Percentiles rank a stretch among this genome's conserved stretches.
Conservation (phyloP, 1,140 invertebrate species). For the Macrosteles quadrilineatus region DNA sequence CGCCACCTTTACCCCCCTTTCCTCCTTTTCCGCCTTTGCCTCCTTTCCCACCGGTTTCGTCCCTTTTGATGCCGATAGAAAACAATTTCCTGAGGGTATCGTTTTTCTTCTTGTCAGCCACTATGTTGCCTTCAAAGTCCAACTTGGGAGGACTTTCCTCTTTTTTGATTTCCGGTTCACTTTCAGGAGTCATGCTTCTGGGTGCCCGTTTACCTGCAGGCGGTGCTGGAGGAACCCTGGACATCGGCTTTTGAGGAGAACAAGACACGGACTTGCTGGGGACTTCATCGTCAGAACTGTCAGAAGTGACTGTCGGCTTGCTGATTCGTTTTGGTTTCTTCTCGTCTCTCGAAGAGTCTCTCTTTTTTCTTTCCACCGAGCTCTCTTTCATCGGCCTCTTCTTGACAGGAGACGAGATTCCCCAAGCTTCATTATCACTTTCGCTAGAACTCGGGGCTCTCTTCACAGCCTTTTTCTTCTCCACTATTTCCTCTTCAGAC, state of each 20-base stretch:
- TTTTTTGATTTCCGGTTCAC: slow-evolving; percentile 40
- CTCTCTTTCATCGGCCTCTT: slow-evolving; percentile 33
- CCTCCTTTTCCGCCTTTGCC: slow-evolving; percentile 60
- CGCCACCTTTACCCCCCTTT: slow-evolving; percentile 59
- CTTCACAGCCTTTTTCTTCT: slow-evolving; percentile 33
- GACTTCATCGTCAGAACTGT: slow-evolving; percentile 40
- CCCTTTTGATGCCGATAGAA: slow-evolving; percentile 54
- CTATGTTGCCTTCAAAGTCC: slow-evolving; percentile 58
- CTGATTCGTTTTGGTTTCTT: slow-evolving; percentile 21
- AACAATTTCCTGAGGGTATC: slow-evolving; percentile 68
- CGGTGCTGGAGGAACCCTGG: slow-evolving; percentile 36
- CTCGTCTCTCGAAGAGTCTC: slow-evolving; percentile 29
- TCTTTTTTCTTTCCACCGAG: slow-evolving; percentile 33
- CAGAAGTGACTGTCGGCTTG: slow-evolving; percentile 9
- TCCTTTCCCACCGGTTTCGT: slow-evolving; percentile 61
- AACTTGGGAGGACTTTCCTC: slow-evolving; percentile 55
- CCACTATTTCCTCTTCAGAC: slow-evolving; percentile 40
- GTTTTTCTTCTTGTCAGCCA: slow-evolving; percentile 71
- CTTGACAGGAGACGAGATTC: slow-evolving; percentile 20
- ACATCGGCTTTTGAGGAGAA: slow-evolving; percentile 38
- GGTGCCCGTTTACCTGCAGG: slow-evolving; percentile 35
- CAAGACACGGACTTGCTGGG: slow-evolving; percentile 27
- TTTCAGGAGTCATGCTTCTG: slow-evolving; percentile 35
- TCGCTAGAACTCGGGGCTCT: slow-evolving; percentile 29
- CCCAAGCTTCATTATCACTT: slow-evolving; percentile 32